Percentiles rank a stretch among this genome's conserved stretches.
Evolutionary conservation across 23 tunicate genomes (phyloP).

Genomic region (Trididemnum nubilum): DNA sequence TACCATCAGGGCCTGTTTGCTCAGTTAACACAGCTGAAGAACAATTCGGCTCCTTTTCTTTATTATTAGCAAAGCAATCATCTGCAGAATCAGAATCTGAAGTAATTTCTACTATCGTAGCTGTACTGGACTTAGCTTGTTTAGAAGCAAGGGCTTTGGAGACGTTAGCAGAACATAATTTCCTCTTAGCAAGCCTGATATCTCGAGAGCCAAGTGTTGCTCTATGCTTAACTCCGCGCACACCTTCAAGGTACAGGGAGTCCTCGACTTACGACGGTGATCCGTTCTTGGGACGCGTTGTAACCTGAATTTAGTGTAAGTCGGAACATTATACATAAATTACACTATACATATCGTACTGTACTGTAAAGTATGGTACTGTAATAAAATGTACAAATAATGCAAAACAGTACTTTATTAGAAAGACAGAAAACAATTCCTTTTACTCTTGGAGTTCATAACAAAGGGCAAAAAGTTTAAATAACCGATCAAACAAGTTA

Average conservation of each 20-base stretch:
- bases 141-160: neutral
- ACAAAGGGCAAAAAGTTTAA: too few species aligned
- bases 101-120: neutral
- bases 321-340: too few species aligned
- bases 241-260: constrained; percentile 12
- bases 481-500: too few species aligned
- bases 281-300: too few species aligned
- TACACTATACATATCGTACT: too few species aligned
- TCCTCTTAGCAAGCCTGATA: neutral
- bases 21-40: neutral
- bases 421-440: too few species aligned
- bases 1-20: constrained; percentile 1
- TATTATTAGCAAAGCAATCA: neutral
- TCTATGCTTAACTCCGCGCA: neutral
- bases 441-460: too few species aligned
- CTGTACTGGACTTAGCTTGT: neutral
- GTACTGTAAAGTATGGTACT: too few species aligned
- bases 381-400: too few species aligned
- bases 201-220: constrained; percentile 19
- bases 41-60: neutral
- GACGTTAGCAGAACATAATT: neutral
- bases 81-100: neutral
- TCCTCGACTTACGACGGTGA: too few species aligned
- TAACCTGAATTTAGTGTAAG: too few species aligned
- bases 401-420: too few species aligned